Evolutionary conservation across 2,888 invertebrate species (phyloP).

Genomic region (Parnassius apollo): DNA sequence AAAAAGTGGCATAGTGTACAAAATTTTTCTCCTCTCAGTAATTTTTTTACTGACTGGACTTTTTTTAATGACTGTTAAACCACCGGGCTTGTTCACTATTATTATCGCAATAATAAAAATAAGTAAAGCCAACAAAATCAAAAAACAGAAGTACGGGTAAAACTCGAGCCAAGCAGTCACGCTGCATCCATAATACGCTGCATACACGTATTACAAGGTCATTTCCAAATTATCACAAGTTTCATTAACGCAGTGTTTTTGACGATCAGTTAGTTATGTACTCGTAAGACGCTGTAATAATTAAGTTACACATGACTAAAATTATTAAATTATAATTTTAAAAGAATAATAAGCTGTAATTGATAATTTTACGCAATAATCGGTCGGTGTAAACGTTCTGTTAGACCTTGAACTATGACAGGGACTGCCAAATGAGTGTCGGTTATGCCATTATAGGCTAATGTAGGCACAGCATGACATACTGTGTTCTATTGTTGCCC

Average conservation of each 20-base stretch:
- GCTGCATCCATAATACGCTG: no score
- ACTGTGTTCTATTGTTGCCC: conserved; percentile 46
- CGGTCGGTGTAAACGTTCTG: conserved; percentile 36
- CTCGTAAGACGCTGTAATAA: not conserved
- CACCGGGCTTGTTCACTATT: no score
- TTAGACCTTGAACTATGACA: conserved; percentile 68
- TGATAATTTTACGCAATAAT: conserved; percentile 13
- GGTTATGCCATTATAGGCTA: conserved; percentile 58
- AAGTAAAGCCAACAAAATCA: no score
- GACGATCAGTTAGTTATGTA: not conserved
- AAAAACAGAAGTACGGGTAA: no score
- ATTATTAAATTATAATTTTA: conserved; percentile 5
- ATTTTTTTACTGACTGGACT: no score
- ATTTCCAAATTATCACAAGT: not conserved
- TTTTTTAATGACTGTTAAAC: no score
- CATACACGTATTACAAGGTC: no score
- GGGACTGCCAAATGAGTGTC: conserved; percentile 51
- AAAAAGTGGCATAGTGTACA: no score
- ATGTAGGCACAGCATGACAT: conserved; percentile 57
- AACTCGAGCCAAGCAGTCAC: no score
- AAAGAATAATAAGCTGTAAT: conserved; percentile 23
- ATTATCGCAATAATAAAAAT: no score
- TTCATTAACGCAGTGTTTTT: conserved; percentile 1
- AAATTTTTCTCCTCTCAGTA: no score
- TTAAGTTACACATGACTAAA: conserved; percentile 1